A percentile compares a stretch with the other conserved stretches of the same genome.
phyloP scores from a whole-genome alignment of 1,140 invertebrate genomes.

The Steinernema khuongi region DNA sequence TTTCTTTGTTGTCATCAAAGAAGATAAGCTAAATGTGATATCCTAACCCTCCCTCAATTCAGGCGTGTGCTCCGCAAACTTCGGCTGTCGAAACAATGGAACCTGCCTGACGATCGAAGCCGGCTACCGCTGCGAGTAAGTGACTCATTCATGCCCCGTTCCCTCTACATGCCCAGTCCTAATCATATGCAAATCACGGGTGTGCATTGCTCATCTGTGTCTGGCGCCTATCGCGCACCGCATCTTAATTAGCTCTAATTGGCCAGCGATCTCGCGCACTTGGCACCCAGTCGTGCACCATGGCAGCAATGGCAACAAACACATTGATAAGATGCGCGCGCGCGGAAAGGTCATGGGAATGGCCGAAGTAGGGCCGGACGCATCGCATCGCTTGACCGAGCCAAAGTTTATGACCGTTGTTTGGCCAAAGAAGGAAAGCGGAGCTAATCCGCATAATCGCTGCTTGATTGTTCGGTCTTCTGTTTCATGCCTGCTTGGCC shows the following conservation, averaged over 20 bases:
- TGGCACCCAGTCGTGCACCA: neutral
- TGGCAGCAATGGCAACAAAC: neutral
- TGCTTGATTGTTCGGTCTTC: neutral
- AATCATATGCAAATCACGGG: conserved; percentile 10
- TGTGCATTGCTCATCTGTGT: neutral
- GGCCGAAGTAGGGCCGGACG: neutral
- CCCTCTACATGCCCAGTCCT: too few relatives aligned
- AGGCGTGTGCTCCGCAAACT: conserved; percentile 1
- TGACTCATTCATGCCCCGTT: too few relatives aligned
- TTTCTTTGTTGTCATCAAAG: neutral
- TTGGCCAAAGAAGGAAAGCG: neutral
- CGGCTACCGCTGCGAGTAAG: conserved; percentile 14
- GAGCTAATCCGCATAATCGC: conserved; percentile 7
- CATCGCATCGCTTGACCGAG: neutral
- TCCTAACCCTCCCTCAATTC: neutral
- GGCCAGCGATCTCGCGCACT: conserved; percentile 7
- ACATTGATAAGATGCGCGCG: conserved; percentile 5
- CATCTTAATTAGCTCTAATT: conserved; percentile 15
- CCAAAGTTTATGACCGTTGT: neutral
- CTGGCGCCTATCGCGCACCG: conserved; percentile 11
- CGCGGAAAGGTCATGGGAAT: conserved; percentile 3
- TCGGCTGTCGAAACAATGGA: conserved; percentile 1
- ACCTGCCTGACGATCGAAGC: conserved; percentile 12
- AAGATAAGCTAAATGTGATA: neutral
- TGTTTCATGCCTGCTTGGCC: neutral